Evolutionary conservation across 1,140 invertebrate genomes (phyloP), one percentile per base, ranked within the genome.

Genomic region (Hirudo medicinalis): DNA sequence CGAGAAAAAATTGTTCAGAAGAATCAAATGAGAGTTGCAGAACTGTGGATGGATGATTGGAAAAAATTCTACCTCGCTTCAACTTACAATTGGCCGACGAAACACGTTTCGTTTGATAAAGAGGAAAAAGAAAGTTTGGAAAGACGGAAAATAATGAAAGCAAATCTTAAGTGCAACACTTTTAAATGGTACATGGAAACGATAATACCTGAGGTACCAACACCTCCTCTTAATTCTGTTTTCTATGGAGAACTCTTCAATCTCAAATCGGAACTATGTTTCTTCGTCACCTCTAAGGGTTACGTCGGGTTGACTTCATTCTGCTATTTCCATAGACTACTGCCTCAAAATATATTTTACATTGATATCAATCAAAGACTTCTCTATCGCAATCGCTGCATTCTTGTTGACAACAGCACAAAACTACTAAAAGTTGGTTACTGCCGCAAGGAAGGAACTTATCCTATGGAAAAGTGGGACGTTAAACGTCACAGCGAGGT

Each of bases 41-140:
- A 82, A 74, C 84, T 86, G 8, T 85, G 85, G 85, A 85, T 99
- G 84, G 97, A 99, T 81, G 96, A 99, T 78, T 99, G 97, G 82
- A 91, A 94, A 72, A 80, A 81, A 43, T 82, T 80, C 74, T 83
- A 81, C 72, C 60, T 67, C 5, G 73, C 73, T 27, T 19, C 71
- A 32, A 74, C 73, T 9, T 70, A 68, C 57, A 68, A 54, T 57
- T 74, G 73, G 73, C 60, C 70, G 32, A 54, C 70, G 20, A 74
- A 74, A 29, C 70, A 66, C n/a, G 70, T 63, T 6, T 55, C 27
- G 25, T 67, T 74, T 19, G 67, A 32, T 19, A 54, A 67, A 15
- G 70, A 71, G 11, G 73, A 74, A 32, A 67, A 27, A 43, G 54
- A 22, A 57, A 53, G 57, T 36, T 54, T 74, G 49, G 73, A 74